These are phyloP conservation scores for Coenobita brevimanus DNA, from an alignment of 1,140 invertebrate genomes.

Conservation along the genomic window DNA sequence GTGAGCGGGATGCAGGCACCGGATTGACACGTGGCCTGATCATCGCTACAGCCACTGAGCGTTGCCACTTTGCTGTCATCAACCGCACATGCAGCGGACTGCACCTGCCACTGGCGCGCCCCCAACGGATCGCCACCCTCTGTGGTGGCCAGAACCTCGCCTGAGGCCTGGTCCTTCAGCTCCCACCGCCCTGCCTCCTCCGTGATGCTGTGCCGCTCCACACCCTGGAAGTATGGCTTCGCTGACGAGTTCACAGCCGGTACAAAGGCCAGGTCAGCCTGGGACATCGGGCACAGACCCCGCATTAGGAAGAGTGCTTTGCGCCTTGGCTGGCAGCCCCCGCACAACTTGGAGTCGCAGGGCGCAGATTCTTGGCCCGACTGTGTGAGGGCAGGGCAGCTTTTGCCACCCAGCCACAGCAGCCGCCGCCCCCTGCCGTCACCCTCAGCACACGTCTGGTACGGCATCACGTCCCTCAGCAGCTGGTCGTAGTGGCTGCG, in stretches of 20 bases:
- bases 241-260: background rate
- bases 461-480: background rate
- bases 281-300: conserved; percentile 25
- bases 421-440: background rate
- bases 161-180: background rate
- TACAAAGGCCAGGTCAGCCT: conserved; percentile 45
- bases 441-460: background rate
- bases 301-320: conserved; percentile 32
- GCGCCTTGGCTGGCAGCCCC: conserved; percentile 17
- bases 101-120: conserved; percentile 16
- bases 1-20: conserved; percentile 26
- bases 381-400: background rate
- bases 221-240: conserved; percentile 42
- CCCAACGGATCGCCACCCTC: conserved; percentile 15
- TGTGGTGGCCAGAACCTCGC: conserved; percentile 30
- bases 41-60: conserved; percentile 6
- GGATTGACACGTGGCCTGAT: conserved; percentile 7
- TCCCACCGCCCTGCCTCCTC: conserved; percentile 24
- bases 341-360: conserved; percentile 23
- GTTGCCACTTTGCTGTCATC: background rate
- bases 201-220: conserved; percentile 29
- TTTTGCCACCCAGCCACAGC: conserved; percentile 18
- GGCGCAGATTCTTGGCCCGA: conserved; percentile 14
- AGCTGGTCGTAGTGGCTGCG: background rate
- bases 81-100: conserved; percentile 7